phyloP scores from a whole-genome alignment of 2,888 invertebrate species.

The Brachyopa scutellaris region DNA sequence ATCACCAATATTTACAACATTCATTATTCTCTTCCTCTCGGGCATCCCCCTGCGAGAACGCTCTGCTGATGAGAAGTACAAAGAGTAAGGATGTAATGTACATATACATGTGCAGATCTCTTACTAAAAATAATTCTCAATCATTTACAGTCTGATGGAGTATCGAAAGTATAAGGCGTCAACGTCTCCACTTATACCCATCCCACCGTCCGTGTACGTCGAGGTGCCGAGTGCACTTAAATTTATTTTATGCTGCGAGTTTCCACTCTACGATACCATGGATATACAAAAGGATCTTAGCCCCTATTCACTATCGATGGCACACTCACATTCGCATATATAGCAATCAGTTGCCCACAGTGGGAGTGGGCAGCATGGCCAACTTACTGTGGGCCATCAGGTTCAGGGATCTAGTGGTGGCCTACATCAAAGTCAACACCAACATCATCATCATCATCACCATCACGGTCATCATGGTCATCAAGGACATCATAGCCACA shows the following conservation, averaged over 20 bases:
- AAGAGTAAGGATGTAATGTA: slow-evolving; percentile 86
- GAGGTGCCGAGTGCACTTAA: slow-evolving; percentile 92
- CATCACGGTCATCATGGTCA: slow-evolving; percentile 62
- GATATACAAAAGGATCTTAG: slow-evolving; percentile 83
- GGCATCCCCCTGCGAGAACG: slow-evolving; percentile 94
- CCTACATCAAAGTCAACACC: slow-evolving; percentile 69
- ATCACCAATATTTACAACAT: slow-evolving; percentile 93
- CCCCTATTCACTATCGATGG: slow-evolving; percentile 80
- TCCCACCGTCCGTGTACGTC: slow-evolving; percentile 93
- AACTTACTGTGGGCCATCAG: slow-evolving; percentile 68
- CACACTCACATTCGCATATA: slow-evolving; percentile 81
- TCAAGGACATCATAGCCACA: slow-evolving; percentile 58
- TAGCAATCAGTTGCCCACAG: slow-evolving; percentile 82
- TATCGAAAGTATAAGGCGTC: slow-evolving; percentile 94
- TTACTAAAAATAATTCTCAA: slow-evolving; percentile 38
- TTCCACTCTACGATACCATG: slow-evolving; percentile 91
- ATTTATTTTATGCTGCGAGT: slow-evolving; percentile 93
- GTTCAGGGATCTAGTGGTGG: slow-evolving; percentile 68
- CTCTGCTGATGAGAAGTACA: slow-evolving; percentile 93
- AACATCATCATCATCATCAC: slow-evolving; percentile 64
- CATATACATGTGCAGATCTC: slow-evolving; percentile 25
- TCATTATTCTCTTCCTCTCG: slow-evolving; percentile 94
- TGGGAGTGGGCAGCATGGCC: slow-evolving; percentile 77
- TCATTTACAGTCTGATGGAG: slow-evolving; percentile 86
- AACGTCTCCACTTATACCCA: slow-evolving; percentile 94